Evolutionary conservation across 2,888 invertebrate genomes (phyloP), one percentile per base, ranked within the genome.

Genomic region (Tryphoninae sp.): DNA sequence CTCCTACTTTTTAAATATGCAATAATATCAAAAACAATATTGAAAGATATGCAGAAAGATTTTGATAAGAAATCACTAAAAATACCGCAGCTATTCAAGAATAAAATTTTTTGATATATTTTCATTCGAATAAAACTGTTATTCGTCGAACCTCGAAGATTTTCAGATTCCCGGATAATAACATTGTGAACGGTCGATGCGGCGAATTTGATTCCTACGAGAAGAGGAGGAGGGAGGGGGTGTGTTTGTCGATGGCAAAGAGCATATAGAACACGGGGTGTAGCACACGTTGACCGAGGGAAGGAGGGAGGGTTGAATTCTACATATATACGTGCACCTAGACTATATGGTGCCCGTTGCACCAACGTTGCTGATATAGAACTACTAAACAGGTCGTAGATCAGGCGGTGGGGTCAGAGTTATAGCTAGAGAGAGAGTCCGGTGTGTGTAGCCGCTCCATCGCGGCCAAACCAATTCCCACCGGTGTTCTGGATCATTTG

Each of bases 381-480:
- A 91, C 91, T 90, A 90, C 91, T 91, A 91, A 91, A 92, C 92
- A 92, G 91, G 89, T 90, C 90, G 91, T 92, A 91, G 89, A 90
- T 92, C 91, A 91, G 89, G 83, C 76, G 88, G 84, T 78, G 78
- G 89, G 77, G 91, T 91, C 91, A 91, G 82, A 82, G 91, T 92
- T 92, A 91, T 89, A 89, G 89, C 87, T 74, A 83, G 61, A 74
- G 11, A 51, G 79, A 72, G 77, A 79, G 83, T 67, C 76, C 80
- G 72, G 68, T 82, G 79, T 62, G 77, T 77, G 55, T 55, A 75
- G 79, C 79, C 83, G 78, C 80, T 84, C 86, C 85, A 84, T 87
- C 87, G 89, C 87, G 86, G 86, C 83, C 77, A 83, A 89, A 88
- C 89, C 91, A 90, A 90, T 92, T 92, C 92, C 91, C 92, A 88